Conservation (phyloP, 2,888 invertebrate genomes). For the Saturnia pavonia region DNA sequence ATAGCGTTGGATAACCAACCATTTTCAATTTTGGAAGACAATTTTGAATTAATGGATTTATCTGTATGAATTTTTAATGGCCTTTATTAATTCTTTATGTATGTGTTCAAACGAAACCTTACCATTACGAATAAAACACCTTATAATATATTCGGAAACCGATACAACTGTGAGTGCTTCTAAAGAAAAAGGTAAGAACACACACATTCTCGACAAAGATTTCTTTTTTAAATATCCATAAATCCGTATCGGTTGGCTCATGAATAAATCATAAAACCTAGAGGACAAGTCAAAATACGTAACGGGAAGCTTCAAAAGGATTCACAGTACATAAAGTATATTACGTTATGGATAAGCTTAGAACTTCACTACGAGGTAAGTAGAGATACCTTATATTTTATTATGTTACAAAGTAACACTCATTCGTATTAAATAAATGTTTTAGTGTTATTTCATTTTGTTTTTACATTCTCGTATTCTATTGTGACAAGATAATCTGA, state of each 20-base stretch:
- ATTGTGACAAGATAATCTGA: too few species aligned
- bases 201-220: slow-evolving; percentile 13
- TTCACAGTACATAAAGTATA: slow-evolving; percentile 11
- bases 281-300: slow-evolving; percentile 33
- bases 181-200: background rate
- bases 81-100: too few species aligned
- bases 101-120: too few species aligned
- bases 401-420: background rate
- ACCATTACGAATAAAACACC: too few species aligned
- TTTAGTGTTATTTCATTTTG: too few species aligned
- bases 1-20: too few species aligned
- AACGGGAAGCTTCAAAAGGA: slow-evolving; percentile 13
- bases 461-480: too few species aligned
- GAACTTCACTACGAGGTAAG: background rate
- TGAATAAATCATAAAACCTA: slow-evolving; percentile 36
- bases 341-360: background rate
- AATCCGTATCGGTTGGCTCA: slow-evolving; percentile 29
- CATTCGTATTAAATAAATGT: background rate
- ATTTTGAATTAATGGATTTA: too few species aligned
- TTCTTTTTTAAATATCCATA: slow-evolving; percentile 30
- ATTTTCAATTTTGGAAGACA: too few species aligned
- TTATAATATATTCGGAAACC: background rate
- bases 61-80: too few species aligned
- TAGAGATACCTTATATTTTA: background rate
- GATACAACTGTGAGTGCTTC: background rate